Percentiles rank a stretch among this genome's conserved stretches.
phyloP scores from a whole-genome alignment of 2,888 invertebrate genomes.

The Mythimna loreyi region DNA sequence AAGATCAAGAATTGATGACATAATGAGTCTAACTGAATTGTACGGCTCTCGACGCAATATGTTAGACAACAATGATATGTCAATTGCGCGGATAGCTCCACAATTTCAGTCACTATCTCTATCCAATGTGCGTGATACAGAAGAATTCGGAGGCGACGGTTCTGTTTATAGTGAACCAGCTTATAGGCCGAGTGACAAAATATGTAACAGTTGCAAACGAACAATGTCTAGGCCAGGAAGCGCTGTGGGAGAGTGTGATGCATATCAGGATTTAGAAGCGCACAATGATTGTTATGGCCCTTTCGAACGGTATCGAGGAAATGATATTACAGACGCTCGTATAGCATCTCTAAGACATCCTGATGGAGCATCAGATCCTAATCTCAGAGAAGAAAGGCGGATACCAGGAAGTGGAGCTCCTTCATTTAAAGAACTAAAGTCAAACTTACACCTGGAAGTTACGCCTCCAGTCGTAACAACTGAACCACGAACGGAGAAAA shows the following conservation, averaged over 20 bases:
- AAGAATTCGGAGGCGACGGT: conserved; percentile 93
- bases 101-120: conserved; percentile 93
- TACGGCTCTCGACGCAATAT: conserved; percentile 94
- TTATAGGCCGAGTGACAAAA: conserved; percentile 93
- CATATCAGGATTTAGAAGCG: conserved; percentile 90
- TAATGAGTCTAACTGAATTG: conserved; percentile 95
- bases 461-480: conserved; percentile 91
- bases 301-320: conserved; percentile 92
- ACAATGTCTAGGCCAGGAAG: conserved; percentile 93
- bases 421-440: conserved; percentile 91
- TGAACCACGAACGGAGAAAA: conserved; percentile 91
- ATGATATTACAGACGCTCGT: conserved; percentile 89
- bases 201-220: conserved; percentile 94
- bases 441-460: conserved; percentile 86
- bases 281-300: conserved; percentile 90
- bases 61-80: conserved; percentile 92
- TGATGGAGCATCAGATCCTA: conserved; percentile 98
- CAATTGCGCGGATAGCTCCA: conserved; percentile 89
- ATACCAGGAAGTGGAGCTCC: conserved; percentile 92
- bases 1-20: conserved; percentile 93
- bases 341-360: conserved; percentile 96
- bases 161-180: conserved; percentile 97
- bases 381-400: conserved; percentile 93
- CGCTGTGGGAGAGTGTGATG: conserved; percentile 92
- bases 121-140: conserved; percentile 93